phyloP scores from a whole-genome alignment of 1,140 invertebrate species.

The Spodoptera litura region DNA sequence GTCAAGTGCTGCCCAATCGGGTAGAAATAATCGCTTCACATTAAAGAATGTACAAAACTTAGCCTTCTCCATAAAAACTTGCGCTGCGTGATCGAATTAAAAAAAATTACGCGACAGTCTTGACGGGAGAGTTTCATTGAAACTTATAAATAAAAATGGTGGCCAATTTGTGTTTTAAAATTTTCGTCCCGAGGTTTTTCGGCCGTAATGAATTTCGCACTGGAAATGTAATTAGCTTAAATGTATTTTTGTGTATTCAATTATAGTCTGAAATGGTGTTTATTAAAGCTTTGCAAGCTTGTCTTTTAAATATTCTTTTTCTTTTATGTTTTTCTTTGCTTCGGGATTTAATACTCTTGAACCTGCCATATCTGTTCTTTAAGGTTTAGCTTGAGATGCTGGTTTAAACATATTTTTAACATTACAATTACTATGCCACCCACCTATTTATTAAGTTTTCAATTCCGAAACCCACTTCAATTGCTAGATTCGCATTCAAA shows the following conservation, averaged over 20 bases:
- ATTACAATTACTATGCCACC: too few relatives aligned
- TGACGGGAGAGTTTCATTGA: slow-evolving; percentile 21
- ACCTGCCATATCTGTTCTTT: too few relatives aligned
- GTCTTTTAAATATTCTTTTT: background rate
- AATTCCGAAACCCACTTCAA: too few relatives aligned
- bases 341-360: too few relatives aligned
- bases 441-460: too few relatives aligned
- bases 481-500: too few relatives aligned
- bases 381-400: too few relatives aligned
- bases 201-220: background rate
- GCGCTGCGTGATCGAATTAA: slow-evolving; percentile 14
- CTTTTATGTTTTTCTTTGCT: too few relatives aligned
- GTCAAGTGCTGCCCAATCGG: slow-evolving; percentile 41
- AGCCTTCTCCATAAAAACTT: slow-evolving; percentile 33
- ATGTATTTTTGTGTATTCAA: slow-evolving; percentile 19
- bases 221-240: slow-evolving; percentile 12
- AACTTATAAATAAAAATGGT: slow-evolving; percentile 36
- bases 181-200: background rate
- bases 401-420: too few relatives aligned
- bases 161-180: slow-evolving; percentile 22
- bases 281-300: background rate
- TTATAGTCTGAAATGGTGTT: background rate
- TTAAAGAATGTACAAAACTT: slow-evolving; percentile 38
- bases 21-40: slow-evolving; percentile 35
- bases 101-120: slow-evolving; percentile 36